Evolutionary conservation across 2,113 vertebrate genomes (phyloP), one percentile per base, ranked within the genome.

Genomic region (Pagrus major): DNA sequence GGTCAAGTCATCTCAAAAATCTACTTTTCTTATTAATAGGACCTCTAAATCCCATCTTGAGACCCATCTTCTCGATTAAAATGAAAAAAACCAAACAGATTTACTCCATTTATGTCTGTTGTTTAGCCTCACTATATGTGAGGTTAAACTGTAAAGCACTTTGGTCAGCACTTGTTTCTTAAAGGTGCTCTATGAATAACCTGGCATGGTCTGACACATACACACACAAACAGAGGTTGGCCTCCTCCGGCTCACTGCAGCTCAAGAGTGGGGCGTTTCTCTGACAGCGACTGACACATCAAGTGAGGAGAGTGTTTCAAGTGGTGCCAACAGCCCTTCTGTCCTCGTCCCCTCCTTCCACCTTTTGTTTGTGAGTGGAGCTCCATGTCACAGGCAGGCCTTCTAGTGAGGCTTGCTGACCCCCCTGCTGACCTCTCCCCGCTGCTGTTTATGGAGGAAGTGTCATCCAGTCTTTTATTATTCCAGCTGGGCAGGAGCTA

Each of bases 381-480:
- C 83, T 85, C 52, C 42, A 39, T 89, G 89, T 88, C 89, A 78
- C 56, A 6, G 41, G 39, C 80, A 85, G 68, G 33, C 64, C 70
- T 73, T 63, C 52, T 60, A 68, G 61, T 9, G 25, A 65, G 46
- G 66, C 59, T 55, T 27, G 4, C 54, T 78, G 71, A 76, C 83
- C 84, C 39, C 58, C 58, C 14, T 31, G 54, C 47, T 12, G n/a
- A 80, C 78, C 70, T 63, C 42, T n/a, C 56, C 54, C 46, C 54
- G 15, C 55, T 80, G 72, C 9, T 89, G 80, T 90, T 89, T 68
- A 71, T 74, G 66, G 76, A 92, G 92, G 93, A 93, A 90, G 87
- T 89, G 79, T 90, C 92, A 91, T 91, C 91, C 86, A 55, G 61
- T 1, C 80, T 83, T 80, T 68, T 94, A 93, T 95, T 94, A 93